Evolutionary conservation across 2,797 vertebrate species (phyloP).

Genomic region (Anguilla marmorata): DNA sequence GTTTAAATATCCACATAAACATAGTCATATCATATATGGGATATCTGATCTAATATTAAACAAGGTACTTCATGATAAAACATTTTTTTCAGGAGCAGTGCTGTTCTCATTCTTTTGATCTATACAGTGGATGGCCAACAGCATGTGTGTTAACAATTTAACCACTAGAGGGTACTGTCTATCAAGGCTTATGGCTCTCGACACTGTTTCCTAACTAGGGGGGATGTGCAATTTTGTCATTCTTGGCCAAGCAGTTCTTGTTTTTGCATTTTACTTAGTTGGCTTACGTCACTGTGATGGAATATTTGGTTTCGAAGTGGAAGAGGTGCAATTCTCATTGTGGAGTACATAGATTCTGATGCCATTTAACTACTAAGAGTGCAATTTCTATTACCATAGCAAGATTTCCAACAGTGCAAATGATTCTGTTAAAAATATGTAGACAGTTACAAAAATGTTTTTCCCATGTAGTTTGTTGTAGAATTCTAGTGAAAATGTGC

Average conservation of each 20-base stretch:
- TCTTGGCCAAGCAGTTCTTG: neutral
- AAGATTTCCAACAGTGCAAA: neutral
- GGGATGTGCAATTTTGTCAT: neutral
- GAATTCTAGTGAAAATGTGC: neutral
- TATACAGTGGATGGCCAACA: neutral
- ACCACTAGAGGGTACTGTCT: slow-evolving; percentile 27
- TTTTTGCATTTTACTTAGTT: neutral
- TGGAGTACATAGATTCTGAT: neutral
- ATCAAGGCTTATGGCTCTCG: neutral
- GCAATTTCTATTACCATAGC: neutral
- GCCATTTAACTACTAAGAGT: neutral
- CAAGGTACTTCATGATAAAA: neutral
- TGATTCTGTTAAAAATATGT: neutral
- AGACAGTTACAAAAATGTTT: neutral
- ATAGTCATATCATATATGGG: neutral
- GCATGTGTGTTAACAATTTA: neutral
- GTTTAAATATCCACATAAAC: neutral
- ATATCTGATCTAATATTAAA: neutral
- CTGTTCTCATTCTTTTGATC: neutral
- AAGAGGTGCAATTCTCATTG: neutral
- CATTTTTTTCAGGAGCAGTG: neutral
- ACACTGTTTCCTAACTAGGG: neutral
- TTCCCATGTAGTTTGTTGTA: neutral
- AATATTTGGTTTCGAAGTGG: neutral
- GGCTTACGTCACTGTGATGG: neutral